These are phyloP conservation scores for Eolophus roseicapilla DNA, from an alignment of 2,113 vertebrate species.

Conservation along the genomic window DNA sequence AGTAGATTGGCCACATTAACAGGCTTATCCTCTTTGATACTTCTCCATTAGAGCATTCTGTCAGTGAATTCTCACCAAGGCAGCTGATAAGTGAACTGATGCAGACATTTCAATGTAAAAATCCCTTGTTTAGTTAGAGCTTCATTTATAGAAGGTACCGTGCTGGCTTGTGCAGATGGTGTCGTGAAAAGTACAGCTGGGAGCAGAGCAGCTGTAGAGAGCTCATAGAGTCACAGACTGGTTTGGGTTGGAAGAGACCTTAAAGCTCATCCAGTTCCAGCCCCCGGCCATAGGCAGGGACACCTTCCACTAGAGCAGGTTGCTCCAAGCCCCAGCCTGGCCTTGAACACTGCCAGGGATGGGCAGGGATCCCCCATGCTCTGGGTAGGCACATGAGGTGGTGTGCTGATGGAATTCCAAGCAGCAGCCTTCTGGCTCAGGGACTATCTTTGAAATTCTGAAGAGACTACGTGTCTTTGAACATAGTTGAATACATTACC, in stretches of 20 bases:
- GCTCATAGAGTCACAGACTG: background rate
- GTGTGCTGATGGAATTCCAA: background rate
- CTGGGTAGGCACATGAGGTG: background rate
- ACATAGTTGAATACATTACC: background rate
- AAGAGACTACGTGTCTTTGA: background rate
- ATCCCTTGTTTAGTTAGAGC: background rate
- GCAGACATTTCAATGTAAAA: background rate
- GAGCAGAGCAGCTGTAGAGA: background rate
- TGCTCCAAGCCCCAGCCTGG: background rate
- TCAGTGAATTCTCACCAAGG: background rate
- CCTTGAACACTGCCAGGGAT: background rate
- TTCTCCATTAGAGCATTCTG: background rate
- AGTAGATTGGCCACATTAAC: background rate
- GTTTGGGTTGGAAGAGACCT: background rate
- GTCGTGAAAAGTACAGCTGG: background rate
- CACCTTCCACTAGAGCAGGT: background rate
- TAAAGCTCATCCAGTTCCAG: background rate
- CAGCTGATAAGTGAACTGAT: background rate
- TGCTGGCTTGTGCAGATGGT: background rate
- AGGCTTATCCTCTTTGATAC: background rate
- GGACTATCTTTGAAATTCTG: background rate
- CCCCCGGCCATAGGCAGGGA: background rate
- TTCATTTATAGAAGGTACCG: background rate
- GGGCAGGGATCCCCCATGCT: background rate
- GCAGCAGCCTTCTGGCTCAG: background rate